A percentile compares a stretch with the other conserved stretches of the same genome.
These are phyloP conservation scores for Blera fallax DNA, from an alignment of 2,888 invertebrate species.

Conservation along the genomic window DNA sequence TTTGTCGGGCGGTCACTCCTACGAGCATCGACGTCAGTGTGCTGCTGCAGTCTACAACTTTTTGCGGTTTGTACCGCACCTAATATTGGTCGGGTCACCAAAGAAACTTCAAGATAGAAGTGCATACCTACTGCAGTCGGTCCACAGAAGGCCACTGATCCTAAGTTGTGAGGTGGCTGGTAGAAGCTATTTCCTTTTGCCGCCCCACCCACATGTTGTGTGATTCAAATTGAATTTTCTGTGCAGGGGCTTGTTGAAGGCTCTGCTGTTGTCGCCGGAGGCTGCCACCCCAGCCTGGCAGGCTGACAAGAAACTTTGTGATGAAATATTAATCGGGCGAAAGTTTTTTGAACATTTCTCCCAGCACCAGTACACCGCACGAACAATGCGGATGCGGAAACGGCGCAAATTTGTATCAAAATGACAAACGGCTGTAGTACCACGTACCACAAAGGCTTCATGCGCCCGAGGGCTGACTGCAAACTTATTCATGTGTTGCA, in stretches of 20 bases:
- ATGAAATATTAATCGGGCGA: conserved; percentile 69
- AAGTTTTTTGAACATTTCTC: conserved; percentile 29
- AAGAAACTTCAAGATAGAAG: conserved; percentile 59
- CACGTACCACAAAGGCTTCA: conserved; percentile 25
- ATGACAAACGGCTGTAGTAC: conserved; percentile 54
- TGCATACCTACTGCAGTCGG: conserved; percentile 57
- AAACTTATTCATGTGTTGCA: conserved; percentile 44
- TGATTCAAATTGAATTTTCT: conserved; percentile 71
- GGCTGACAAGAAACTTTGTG: conserved; percentile 69
- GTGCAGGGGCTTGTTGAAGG: conserved; percentile 34
- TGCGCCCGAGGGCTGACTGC: conserved; percentile 12
- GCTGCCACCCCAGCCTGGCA: conserved; percentile 46
- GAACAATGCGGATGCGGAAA: conserved; percentile 70
- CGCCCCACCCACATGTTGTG: conserved; percentile 46
- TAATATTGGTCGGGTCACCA: conserved; percentile 55
- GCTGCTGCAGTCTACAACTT: conserved; percentile 54
- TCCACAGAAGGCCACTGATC: conserved; percentile 8
- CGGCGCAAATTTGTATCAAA: conserved; percentile 63
- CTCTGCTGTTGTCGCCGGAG: conserved; percentile 40
- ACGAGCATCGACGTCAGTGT: conserved; percentile 25
- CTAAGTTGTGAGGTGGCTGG: background rate
- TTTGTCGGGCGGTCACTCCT: no score
- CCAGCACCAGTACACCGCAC: conserved; percentile 34
- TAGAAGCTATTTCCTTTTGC: conserved; percentile 26
- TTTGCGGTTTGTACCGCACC: conserved; percentile 57